Conservation (phyloP, 2,113 vertebrate genomes). For the Platysteira castanea region DNA sequence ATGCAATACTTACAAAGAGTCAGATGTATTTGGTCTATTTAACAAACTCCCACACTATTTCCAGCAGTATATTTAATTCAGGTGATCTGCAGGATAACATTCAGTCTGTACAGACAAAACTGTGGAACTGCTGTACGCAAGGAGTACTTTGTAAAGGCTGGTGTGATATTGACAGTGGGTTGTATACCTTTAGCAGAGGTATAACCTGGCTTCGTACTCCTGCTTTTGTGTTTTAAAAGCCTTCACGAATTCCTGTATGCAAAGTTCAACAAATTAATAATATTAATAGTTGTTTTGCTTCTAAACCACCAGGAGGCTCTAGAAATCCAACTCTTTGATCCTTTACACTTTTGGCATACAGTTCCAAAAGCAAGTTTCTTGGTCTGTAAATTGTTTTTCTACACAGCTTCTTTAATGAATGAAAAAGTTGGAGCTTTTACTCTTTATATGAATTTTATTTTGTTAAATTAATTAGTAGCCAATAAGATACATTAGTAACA, state of each 20-base stretch:
- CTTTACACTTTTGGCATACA: background rate
- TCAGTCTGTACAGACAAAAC: background rate
- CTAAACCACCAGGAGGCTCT: constrained; percentile 70
- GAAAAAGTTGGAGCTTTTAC: background rate
- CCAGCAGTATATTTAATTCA: background rate
- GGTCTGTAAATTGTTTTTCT: background rate
- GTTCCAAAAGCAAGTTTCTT: background rate
- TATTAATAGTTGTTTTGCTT: constrained; percentile 34
- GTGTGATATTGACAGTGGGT: background rate
- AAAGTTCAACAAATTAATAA: background rate
- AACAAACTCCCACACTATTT: background rate
- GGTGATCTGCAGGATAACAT: background rate
- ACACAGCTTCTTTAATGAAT: background rate
- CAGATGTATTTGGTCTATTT: background rate
- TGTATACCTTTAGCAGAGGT: background rate
- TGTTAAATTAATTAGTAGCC: background rate
- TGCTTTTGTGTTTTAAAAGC: background rate
- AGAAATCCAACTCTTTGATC: constrained; percentile 42
- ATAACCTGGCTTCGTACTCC: background rate
- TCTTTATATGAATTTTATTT: background rate
- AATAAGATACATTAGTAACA: background rate
- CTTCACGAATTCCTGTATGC: background rate
- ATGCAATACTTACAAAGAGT: background rate
- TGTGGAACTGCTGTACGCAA: background rate
- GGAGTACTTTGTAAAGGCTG: background rate